Evolutionary conservation across 2,888 invertebrate species (phyloP), one percentile per base, ranked within the genome.

Genomic region (Melipona bicolor): DNA sequence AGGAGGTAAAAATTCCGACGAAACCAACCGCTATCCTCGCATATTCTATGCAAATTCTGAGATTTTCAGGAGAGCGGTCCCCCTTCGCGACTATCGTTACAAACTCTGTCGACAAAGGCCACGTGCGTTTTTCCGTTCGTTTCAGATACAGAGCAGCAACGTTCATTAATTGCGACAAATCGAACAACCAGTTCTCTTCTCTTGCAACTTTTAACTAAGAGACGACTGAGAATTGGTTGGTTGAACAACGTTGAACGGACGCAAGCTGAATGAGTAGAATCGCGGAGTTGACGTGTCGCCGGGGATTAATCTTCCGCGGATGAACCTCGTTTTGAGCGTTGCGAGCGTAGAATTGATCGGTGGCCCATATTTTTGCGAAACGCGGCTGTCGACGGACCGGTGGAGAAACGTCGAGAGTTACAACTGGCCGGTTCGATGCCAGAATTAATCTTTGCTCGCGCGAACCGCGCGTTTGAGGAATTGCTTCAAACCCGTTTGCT

Each of bases 201-300:
- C 19, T 15, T 32, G 59, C 27, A 69, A 73, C 32, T 71, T 75
- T 87, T 70, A 77, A 70, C 52, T 9, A 43, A 50, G 19, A 32
- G 54, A 56, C 59, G 6, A 43, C 43, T 65, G 27, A 3, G n/a
- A 17, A 32, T 73, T 32, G 24, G 50, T 43, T 71, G 62, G 13
- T 62, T 0, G 17, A 21, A 69, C 11, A 24, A 24, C 24, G 24
- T 24, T 24, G 24, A 43, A 17, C n/a, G 21, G 9, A 43, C 1
- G 50, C 24, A 13, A 64, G 36, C 24, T 52, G 56, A 72, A 49
- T 67, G 72, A 67, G 11, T 43, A 27, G 6, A 13, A n/a, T n/a
- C 17, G 49, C 4, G 67, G 27, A 27, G 9, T 52, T 13, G 21
- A 52, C 24, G 19, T 19, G 43, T 43, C 24, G 24, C 19, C n/a